Conservation (phyloP, 2,113 vertebrate genomes). For the Callopanchax toddi region DNA sequence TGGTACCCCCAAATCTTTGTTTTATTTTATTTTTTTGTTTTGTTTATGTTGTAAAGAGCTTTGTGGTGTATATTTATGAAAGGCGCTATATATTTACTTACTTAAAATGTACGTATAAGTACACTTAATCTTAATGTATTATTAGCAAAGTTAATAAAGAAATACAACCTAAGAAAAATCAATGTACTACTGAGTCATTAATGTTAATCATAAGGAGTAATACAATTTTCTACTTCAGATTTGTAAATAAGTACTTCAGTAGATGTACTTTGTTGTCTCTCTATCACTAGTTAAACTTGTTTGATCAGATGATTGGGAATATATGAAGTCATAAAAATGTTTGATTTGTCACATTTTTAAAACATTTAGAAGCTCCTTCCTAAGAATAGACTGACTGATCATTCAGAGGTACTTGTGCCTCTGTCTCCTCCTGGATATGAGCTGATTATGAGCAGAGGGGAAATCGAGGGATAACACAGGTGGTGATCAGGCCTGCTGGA, state of each 20-base stretch:
- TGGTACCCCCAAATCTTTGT: no score
- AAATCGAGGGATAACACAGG: conserved; percentile 64
- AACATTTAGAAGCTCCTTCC: conserved; percentile 18
- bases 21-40: no score
- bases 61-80: no score
- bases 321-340: conserved; percentile 4
- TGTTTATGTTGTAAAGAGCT: no score
- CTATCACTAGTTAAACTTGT: not conserved
- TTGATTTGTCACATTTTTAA: conserved; percentile 13
- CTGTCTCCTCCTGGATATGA: conserved; percentile 55
- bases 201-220: no score
- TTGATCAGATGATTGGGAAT: not conserved
- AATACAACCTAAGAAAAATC: no score
- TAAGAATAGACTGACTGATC: conserved; percentile 58
- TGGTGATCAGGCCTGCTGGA: conserved; percentile 65
- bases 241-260: not conserved
- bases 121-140: no score
- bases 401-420: conserved; percentile 56
- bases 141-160: no score
- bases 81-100: no score
- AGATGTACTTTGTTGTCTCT: not conserved
- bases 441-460: conserved; percentile 59
- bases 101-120: no score
- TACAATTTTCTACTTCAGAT: no score
- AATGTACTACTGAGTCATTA: no score